A percentile compares a stretch with the other conserved stretches of the same genome.
Evolutionary conservation across 2,888 invertebrate species (phyloP).

Genomic region (Argyresthia goedartella): DNA sequence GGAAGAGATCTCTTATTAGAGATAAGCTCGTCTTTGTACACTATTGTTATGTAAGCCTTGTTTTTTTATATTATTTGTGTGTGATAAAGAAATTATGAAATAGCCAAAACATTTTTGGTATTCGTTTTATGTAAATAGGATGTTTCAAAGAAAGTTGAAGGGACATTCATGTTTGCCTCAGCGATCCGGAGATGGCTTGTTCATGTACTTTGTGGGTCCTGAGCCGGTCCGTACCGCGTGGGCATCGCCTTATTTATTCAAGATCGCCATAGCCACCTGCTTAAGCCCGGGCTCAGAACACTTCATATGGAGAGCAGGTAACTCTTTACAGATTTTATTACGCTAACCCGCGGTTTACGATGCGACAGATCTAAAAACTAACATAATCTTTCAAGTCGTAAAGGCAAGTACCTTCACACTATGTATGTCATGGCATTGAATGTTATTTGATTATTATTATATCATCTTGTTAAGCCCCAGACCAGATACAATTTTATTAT

Average conservation of each 20-base stretch:
- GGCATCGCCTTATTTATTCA: constrained; percentile 45
- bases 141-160: too few species aligned
- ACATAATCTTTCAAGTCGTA: constrained; percentile 2
- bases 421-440: neutral
- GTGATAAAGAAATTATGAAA: too few species aligned
- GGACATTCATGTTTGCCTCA: too few species aligned
- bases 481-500: too few species aligned
- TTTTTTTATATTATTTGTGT: too few species aligned
- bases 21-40: too few species aligned
- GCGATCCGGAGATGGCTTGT: neutral
- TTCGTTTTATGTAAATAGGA: too few species aligned
- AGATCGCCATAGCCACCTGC: constrained; percentile 36
- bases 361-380: neutral
- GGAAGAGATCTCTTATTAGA: too few species aligned
- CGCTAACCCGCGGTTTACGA: constrained; percentile 19
- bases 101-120: too few species aligned
- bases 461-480: too few species aligned
- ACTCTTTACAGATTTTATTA: constrained; percentile 48
- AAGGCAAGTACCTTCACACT: neutral
- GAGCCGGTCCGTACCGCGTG: neutral
- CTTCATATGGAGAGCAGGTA: constrained; percentile 40
- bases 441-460: too few species aligned
- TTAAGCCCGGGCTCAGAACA: constrained; percentile 29
- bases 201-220: neutral
- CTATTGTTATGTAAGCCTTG: too few species aligned